Conservation (phyloP, 1,140 invertebrate species). For the Cydia amplana region DNA sequence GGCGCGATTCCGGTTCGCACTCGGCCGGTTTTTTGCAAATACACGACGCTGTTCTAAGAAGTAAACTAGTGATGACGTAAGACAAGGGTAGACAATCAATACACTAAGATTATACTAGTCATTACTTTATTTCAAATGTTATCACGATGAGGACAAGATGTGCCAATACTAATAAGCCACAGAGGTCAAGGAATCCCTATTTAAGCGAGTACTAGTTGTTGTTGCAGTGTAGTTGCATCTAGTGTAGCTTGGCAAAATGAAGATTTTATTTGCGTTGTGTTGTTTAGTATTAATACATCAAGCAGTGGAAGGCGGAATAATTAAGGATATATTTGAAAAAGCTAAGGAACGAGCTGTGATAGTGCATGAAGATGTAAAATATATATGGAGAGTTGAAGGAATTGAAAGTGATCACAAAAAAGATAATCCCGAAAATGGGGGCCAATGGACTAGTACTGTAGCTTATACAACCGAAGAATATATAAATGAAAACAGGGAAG, state of each 20-base stretch:
- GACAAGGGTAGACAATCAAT: neutral
- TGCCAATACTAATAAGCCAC: neutral
- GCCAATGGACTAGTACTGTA: neutral
- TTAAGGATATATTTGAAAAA: neutral
- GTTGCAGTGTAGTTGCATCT: neutral
- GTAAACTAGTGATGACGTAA: neutral
- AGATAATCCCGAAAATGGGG: neutral
- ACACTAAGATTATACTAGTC: neutral
- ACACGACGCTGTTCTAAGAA: neutral
- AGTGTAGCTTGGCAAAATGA: neutral
- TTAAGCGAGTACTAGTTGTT: neutral
- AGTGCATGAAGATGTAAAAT: neutral
- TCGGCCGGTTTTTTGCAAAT: neutral
- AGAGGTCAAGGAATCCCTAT: neutral
- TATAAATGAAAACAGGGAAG: neutral
- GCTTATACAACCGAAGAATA: neutral
- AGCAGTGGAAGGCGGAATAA: neutral
- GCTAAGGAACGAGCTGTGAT: neutral
- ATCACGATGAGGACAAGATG: neutral
- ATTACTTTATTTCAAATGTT: slow-evolving; percentile 8
- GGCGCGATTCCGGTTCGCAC: neutral
- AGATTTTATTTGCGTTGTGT: neutral
- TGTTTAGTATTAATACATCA: neutral
- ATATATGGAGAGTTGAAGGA: neutral
- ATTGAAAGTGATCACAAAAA: neutral